A percentile compares a stretch with the other conserved stretches of the same genome.
These are phyloP conservation scores for Galerucella pusilla DNA, from an alignment of 2,888 invertebrate genomes.

Conservation along the genomic window DNA sequence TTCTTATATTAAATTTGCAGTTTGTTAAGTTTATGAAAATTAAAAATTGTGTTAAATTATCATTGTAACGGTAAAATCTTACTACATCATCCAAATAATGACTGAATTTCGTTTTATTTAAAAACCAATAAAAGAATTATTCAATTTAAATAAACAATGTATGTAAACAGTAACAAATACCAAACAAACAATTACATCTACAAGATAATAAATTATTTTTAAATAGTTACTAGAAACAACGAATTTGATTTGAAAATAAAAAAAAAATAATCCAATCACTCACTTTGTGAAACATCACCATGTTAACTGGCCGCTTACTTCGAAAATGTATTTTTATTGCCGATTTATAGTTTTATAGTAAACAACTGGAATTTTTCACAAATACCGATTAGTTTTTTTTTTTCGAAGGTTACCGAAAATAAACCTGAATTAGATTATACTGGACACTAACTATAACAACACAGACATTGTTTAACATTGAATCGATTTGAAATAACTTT, in stretches of 20 bases:
- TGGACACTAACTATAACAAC: neutral
- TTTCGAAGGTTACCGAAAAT: neutral
- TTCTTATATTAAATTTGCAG: neutral
- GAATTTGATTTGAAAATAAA: neutral
- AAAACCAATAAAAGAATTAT: too few species aligned
- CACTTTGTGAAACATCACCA: neutral
- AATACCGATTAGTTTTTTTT: neutral
- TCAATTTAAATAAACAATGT: too few species aligned
- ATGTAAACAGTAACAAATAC: neutral
- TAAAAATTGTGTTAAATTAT: too few species aligned
- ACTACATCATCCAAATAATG: too few species aligned
- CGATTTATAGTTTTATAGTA: neutral
- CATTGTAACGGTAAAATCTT: too few species aligned
- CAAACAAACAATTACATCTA: neutral
- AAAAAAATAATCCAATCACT: neutral
- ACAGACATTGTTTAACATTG: neutral
- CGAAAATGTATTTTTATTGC: neutral
- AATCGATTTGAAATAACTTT: neutral
- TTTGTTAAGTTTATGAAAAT: too few species aligned
- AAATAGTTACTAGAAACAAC: neutral
- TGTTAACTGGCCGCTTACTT: neutral
- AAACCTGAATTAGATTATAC: neutral
- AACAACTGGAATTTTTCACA: neutral
- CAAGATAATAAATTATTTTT: neutral
- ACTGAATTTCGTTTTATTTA: too few species aligned